Percentiles rank a stretch among this genome's conserved stretches.
Conservation (phyloP, 2,113 vertebrate genomes). For the Taxidea taxus region DNA sequence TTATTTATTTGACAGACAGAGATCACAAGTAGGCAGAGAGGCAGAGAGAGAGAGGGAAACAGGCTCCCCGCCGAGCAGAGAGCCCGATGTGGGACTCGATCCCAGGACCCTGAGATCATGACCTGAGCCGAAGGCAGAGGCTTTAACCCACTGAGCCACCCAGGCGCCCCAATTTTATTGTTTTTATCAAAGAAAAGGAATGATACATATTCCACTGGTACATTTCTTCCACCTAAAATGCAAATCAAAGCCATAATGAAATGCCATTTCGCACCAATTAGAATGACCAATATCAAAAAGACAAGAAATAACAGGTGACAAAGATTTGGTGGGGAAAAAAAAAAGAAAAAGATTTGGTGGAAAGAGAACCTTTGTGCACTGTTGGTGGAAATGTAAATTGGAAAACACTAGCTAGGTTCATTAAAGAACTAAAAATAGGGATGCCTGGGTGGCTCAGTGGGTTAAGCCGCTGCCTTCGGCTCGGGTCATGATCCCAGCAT, state of each 20-base stretch:
- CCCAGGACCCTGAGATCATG: no score
- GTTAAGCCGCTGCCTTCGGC: no score
- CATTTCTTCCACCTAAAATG: not conserved
- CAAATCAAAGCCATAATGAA: not conserved
- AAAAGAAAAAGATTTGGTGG: not conserved
- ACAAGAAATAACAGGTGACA: not conserved
- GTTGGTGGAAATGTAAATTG: not conserved
- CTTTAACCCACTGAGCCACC: no score
- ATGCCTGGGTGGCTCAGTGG: no score
- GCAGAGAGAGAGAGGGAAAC: no score
- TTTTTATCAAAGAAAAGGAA: not conserved
- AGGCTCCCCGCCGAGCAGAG: no score
- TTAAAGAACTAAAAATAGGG: not conserved
- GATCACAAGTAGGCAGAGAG: no score
- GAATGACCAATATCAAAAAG: not conserved
- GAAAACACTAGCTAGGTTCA: not conserved
- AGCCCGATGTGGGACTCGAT: no score
- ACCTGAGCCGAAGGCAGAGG: no score
- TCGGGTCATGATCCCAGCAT: no score
- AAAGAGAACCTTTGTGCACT: not conserved
- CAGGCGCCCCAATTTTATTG: no score
- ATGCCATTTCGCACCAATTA: not conserved
- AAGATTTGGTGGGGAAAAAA: not conserved
- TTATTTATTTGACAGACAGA: no score
- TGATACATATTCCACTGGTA: not conserved